Conservation (phyloP, 2,797 vertebrate genomes). For the Tokudaia muenninki region DNA sequence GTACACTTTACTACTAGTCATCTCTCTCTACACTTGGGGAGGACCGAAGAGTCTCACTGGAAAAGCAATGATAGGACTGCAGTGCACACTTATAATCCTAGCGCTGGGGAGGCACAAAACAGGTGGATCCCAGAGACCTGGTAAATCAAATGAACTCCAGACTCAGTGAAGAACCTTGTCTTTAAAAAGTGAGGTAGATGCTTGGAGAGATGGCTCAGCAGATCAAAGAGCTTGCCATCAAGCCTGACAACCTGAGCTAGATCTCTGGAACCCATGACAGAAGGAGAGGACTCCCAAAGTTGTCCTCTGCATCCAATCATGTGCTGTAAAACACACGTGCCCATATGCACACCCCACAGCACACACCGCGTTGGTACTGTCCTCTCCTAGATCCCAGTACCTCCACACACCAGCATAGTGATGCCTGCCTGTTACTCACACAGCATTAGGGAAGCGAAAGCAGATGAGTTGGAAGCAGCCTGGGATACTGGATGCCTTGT, state of each 20-base stretch:
- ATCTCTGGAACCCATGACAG: too few relatives aligned
- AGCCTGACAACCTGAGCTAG: background rate
- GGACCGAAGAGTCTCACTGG: too few relatives aligned
- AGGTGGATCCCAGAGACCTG: background rate
- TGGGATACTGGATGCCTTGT: background rate
- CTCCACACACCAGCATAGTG: background rate
- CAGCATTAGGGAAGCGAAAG: background rate
- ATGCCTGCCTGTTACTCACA: background rate
- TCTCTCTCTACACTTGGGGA: too few relatives aligned
- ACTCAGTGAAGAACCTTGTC: background rate
- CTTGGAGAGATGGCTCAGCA: background rate
- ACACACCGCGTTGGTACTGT: background rate
- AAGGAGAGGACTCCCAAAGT: background rate
- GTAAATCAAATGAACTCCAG: background rate
- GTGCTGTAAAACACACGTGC: background rate
- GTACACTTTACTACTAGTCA: background rate
- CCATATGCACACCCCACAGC: background rate
- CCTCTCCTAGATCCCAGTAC: background rate
- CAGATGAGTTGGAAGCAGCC: background rate
- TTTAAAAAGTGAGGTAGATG: background rate
- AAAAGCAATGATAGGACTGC: background rate
- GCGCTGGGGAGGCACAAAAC: background rate
- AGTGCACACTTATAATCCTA: background rate
- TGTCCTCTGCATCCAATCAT: background rate
- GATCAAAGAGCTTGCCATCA: background rate